Evolutionary conservation across 2,113 vertebrate species (phyloP).

Genomic region (Sorex araneus): DNA sequence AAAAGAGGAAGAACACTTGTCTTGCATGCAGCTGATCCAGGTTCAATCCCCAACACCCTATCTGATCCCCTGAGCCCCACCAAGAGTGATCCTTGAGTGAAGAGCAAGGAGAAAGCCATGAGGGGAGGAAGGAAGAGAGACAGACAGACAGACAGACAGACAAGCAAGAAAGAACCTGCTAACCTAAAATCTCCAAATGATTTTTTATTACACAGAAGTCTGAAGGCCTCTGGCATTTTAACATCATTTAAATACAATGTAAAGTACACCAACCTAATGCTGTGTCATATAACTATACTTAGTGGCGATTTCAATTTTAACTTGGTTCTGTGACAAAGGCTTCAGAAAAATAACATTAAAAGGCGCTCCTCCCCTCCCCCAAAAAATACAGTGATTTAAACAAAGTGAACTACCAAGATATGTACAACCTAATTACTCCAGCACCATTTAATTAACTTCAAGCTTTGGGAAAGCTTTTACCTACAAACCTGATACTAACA

Average conservation of each 20-base stretch:
- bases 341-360: slow-evolving; percentile 40
- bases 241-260: not conserved
- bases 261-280: slow-evolving; percentile 7
- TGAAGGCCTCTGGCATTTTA: slow-evolving; percentile 27
- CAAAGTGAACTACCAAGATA: slow-evolving; percentile 67
- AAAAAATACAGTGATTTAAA: slow-evolving; percentile 58
- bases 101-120: no score
- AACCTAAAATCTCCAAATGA: slow-evolving; percentile 62
- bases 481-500: slow-evolving; percentile 73
- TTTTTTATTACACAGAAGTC: slow-evolving; percentile 28
- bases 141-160: no score
- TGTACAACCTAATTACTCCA: slow-evolving; percentile 71
- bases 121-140: no score
- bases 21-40: no score
- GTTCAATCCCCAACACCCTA: no score
- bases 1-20: no score
- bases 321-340: slow-evolving; percentile 14
- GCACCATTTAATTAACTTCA: slow-evolving; percentile 76
- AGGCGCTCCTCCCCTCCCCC: not conserved
- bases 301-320: not conserved
- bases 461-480: slow-evolving; percentile 74
- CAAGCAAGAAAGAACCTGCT: slow-evolving; percentile 38
- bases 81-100: no score
- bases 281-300: not conserved
- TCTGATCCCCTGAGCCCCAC: no score